A percentile compares a stretch with the other conserved stretches of the same genome.
Evolutionary conservation across 1,140 invertebrate species (phyloP).

Genomic region (Diachasmimorpha longicaudata): DNA sequence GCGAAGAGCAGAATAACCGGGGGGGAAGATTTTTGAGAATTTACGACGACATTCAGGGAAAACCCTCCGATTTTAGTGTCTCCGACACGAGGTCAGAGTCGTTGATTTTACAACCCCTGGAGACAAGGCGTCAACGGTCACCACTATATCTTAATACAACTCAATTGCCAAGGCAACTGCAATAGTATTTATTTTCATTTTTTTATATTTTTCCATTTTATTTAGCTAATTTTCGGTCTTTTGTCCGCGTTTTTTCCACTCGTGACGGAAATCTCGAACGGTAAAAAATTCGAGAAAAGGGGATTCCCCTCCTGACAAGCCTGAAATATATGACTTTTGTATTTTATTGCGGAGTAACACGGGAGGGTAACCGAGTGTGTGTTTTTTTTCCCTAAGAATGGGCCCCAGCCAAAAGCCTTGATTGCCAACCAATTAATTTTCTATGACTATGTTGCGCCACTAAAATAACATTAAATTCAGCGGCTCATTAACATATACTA

Average conservation of each 20-base stretch:
- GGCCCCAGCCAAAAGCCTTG: not conserved
- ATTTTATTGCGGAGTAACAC: not conserved
- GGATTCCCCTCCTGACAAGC: not conserved
- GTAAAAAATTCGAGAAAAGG: not conserved
- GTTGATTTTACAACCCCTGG: not conserved
- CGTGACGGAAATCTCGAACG: not conserved
- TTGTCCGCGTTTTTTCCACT: not conserved
- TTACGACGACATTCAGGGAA: not conserved
- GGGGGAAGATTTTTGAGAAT: not conserved
- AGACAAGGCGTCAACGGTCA: not conserved
- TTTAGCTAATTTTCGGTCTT: not conserved
- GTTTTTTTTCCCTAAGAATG: not conserved
- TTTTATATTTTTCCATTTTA: not conserved
- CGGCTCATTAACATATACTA: not conserved
- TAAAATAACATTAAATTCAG: not conserved
- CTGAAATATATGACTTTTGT: not conserved
- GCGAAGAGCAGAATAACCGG: not conserved
- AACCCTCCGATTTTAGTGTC: not conserved
- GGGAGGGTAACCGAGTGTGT: not conserved
- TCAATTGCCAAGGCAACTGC: not conserved
- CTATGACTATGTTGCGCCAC: not conserved
- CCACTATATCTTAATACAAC: not conserved
- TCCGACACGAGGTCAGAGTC: not conserved
- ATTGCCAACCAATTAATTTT: not conserved
- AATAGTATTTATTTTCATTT: not conserved